Percentiles rank a stretch among this genome's conserved stretches.
These are phyloP conservation scores for Rhegmatorhina hoffmannsi DNA, from an alignment of 2,113 vertebrate genomes.

Conservation along the genomic window DNA sequence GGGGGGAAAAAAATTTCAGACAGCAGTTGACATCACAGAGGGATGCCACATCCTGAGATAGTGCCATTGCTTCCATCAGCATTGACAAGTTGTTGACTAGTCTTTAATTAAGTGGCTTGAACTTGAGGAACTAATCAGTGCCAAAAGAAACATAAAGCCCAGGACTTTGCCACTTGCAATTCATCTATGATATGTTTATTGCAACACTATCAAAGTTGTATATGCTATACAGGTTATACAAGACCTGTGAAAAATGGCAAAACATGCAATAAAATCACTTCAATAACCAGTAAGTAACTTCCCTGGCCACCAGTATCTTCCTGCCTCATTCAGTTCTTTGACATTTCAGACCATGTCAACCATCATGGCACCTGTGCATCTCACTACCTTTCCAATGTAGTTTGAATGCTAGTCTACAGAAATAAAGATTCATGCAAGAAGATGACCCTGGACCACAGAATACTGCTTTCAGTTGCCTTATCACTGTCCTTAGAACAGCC, in stretches of 20 bases:
- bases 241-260: neutral
- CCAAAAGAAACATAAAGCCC: neutral
- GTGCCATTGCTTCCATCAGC: neutral
- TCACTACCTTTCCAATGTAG: neutral
- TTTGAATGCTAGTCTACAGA: neutral
- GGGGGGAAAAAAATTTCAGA: neutral
- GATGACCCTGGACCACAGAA: neutral
- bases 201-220: neutral
- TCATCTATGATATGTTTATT: neutral
- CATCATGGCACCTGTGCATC: neutral
- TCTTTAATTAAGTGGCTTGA: slow-evolving; percentile 1
- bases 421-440: neutral
- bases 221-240: too few species aligned
- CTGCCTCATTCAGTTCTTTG: neutral
- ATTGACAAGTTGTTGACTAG: neutral
- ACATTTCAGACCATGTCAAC: neutral
- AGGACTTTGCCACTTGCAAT: neutral
- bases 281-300: neutral
- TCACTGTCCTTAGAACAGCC: neutral
- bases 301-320: neutral
- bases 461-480: neutral
- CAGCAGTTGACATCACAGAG: slow-evolving; percentile 14
- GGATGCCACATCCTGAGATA: neutral
- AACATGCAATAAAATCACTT: neutral
- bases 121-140: neutral